phyloP scores from a whole-genome alignment of 2,888 invertebrate species.

The Caenorhabditis sulstoni region DNA sequence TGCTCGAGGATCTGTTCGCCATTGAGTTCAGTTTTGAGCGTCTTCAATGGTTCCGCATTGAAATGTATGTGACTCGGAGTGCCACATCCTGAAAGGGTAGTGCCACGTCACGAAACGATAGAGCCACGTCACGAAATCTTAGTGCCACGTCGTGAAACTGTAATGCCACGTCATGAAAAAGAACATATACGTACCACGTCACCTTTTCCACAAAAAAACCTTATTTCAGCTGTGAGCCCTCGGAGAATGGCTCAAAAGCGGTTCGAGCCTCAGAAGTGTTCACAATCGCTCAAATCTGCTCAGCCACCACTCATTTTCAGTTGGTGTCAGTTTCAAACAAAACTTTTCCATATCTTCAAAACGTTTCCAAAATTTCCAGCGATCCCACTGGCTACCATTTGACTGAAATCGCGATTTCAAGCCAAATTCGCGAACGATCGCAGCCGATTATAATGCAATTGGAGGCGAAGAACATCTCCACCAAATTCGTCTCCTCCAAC shows the following conservation, averaged over 20 bases:
- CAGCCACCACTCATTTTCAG: conserved; percentile 12
- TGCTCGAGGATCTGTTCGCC: conserved; percentile 43
- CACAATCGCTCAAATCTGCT: conserved; percentile 44
- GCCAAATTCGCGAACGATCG: conserved; percentile 67
- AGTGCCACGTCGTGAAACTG: not conserved
- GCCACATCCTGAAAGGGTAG: not conserved
- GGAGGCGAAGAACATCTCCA: conserved; percentile 67
- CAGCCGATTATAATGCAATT: conserved; percentile 73
- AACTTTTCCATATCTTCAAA: not conserved
- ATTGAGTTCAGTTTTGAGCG: conserved; percentile 55
- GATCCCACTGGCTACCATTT: conserved; percentile 39
- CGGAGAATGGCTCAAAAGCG: conserved; percentile 22
- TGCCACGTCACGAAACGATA: no score
- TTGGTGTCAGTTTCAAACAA: conserved; percentile 41
- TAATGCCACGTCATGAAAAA: no score
- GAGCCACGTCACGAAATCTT: not conserved
- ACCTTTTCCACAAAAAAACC: no score
- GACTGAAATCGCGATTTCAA: conserved; percentile 63
- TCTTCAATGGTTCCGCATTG: conserved; percentile 49
- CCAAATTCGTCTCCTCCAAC: conserved; percentile 56
- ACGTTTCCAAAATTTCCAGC: conserved; percentile 13
- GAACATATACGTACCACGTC: no score
- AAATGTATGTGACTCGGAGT: conserved; percentile 21
- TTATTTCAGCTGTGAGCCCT: conserved; percentile 39
- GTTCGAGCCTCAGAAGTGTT: conserved; percentile 37